A percentile compares a stretch with the other conserved stretches of the same genome.
These are phyloP conservation scores for Jacana jacana DNA, from an alignment of 2,113 vertebrate genomes.

Conservation along the genomic window DNA sequence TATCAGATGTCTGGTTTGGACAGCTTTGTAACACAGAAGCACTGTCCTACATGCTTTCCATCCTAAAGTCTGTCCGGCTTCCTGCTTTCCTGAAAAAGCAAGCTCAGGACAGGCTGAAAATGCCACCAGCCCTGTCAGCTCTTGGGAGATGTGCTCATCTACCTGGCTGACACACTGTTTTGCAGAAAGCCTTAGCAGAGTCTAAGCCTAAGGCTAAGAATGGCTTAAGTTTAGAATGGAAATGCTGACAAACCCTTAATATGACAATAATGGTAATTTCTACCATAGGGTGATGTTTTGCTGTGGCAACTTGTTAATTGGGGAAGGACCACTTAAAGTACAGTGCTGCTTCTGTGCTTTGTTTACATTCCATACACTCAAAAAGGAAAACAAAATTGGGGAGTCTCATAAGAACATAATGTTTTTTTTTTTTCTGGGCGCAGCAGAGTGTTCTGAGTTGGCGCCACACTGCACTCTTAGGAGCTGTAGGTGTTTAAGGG, in stretches of 20 bases:
- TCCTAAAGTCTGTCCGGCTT: background rate
- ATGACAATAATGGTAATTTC: background rate
- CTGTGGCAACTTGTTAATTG: slow-evolving; percentile 21
- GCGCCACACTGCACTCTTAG: background rate
- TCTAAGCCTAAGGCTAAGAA: background rate
- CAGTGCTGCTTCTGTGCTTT: background rate
- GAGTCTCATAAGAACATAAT: background rate
- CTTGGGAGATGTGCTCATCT: background rate
- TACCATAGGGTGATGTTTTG: background rate
- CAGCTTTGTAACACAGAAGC: background rate
- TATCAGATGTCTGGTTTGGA: background rate
- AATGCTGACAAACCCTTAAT: slow-evolving; percentile 19
- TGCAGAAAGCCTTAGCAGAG: background rate
- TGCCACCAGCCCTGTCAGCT: background rate
- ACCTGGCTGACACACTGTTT: background rate
- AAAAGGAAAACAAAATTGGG: background rate
- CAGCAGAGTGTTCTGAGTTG: background rate
- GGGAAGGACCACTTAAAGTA: slow-evolving; percentile 3
- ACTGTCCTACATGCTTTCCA: background rate
- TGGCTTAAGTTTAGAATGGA: background rate
- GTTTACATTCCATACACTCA: background rate
- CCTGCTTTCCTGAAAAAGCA: background rate
- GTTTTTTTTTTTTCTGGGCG: background rate
- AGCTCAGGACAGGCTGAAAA: background rate
- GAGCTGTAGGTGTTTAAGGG: background rate